Percentiles rank a stretch among this genome's conserved stretches.
These are phyloP conservation scores for Abrostola tripartita DNA, from an alignment of 2,888 invertebrate genomes.

Conservation along the genomic window DNA sequence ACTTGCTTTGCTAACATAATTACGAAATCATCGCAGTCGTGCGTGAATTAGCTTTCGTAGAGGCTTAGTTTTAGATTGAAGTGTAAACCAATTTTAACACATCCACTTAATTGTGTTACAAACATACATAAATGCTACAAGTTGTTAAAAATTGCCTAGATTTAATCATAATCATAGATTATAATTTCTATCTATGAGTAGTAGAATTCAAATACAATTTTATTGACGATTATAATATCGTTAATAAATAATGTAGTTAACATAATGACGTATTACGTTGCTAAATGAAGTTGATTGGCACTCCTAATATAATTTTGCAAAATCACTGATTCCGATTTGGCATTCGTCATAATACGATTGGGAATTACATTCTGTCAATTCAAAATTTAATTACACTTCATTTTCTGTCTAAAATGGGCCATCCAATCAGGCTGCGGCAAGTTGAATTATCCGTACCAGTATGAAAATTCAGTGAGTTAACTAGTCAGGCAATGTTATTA, in stretches of 20 bases:
- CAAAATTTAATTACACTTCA: slow-evolving; percentile 25
- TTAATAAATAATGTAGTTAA: background rate
- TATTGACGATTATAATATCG: no score
- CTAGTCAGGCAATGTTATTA: background rate
- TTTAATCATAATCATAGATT: no score
- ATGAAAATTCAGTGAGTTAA: background rate
- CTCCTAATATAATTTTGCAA: slow-evolving; percentile 8
- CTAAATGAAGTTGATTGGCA: slow-evolving; percentile 12
- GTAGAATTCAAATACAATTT: no score
- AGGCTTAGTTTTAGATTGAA: no score
- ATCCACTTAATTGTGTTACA: no score
- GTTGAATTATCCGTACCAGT: background rate
- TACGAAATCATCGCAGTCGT: no score
- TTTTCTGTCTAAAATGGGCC: slow-evolving; percentile 14
- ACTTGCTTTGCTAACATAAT: no score
- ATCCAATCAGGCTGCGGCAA: background rate
- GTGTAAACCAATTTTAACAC: no score
- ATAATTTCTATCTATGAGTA: no score
- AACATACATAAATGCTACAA: no score
- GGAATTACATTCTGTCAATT: slow-evolving; percentile 18
- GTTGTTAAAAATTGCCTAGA: no score
- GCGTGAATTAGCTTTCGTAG: no score
- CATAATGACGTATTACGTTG: background rate
- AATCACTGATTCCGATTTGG: slow-evolving; percentile 13
- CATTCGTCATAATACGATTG: slow-evolving; percentile 28